Evolutionary conservation across 2,113 vertebrate species (phyloP).

Genomic region (Bucco capensis): DNA sequence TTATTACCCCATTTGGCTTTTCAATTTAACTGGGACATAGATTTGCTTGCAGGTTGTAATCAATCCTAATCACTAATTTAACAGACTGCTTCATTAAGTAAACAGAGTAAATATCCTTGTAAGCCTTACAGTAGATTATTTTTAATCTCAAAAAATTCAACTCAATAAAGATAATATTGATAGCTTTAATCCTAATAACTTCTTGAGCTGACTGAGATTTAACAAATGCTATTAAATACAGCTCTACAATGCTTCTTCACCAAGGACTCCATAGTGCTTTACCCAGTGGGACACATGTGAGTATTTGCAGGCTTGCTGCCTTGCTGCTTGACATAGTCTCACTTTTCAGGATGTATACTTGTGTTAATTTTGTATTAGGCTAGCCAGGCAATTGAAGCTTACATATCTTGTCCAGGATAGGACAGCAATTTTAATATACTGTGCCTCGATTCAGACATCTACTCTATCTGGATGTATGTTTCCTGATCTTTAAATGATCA

Average conservation of each 20-base stretch:
- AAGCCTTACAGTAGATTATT: constrained; percentile 33
- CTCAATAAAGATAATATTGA: neutral
- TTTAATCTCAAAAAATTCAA: neutral
- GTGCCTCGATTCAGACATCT: constrained; percentile 56
- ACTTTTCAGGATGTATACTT: neutral
- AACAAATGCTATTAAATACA: neutral
- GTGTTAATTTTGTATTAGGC: neutral
- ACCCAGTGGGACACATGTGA: neutral
- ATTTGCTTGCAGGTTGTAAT: constrained; percentile 22
- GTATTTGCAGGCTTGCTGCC: neutral
- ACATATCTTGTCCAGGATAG: neutral
- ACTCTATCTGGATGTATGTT: constrained; percentile 32
- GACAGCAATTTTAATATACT: constrained; percentile 19
- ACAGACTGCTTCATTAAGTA: constrained; percentile 10
- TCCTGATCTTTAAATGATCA: constrained; percentile 26
- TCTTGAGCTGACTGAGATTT: constrained; percentile 8
- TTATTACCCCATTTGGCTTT: neutral
- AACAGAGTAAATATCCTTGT: constrained; percentile 29
- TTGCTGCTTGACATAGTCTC: neutral
- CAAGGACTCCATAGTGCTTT: neutral
- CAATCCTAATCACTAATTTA: constrained; percentile 44
- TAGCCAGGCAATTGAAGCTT: constrained; percentile 10
- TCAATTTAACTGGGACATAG: neutral
- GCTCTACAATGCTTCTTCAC: neutral
- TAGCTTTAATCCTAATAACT: constrained; percentile 19